Evolutionary conservation across 1,140 invertebrate genomes (phyloP), one percentile per base, ranked within the genome.

Genomic region (Mya arenaria): DNA sequence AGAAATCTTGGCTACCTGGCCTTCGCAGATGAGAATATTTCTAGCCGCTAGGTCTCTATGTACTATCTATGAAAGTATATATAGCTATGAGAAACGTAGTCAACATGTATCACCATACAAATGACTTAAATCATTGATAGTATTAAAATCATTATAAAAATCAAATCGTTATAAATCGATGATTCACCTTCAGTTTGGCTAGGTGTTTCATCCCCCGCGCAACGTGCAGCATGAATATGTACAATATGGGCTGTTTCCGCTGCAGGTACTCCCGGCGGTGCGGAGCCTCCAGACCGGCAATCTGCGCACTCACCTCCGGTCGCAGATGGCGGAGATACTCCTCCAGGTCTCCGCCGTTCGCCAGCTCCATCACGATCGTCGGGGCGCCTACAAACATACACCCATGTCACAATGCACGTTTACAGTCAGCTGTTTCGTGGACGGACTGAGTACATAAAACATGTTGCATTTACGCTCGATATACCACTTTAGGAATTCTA

Each of bases 21-120:
- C 96, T 86, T 97, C 96, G 75, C 96, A 96, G 4, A 99, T 97
- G 0, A 99, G 94, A 10, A 99, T 96, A 92, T 99, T 99, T 62
- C 98, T 94, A 0, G 98, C 98, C 0, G 98, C 98, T 85, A 99
- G 94, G 93, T 99, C 98, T 71, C 98, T 95, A 92, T 99, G 98
- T 55, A 99, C 84, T 89, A 97, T 98, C 95, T 97, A 90, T 1
- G 62, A 41, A 4, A 60, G 6, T 6, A 58, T 8, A 6, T 58
- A 8, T 8, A 58, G 6, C 8, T 6, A 6, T 8, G n/a, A n/a
- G 6, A 5, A 58, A n/a, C 6, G n/a, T 8, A 58, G n/a, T 58
- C 6, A 23, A n/a, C 4, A 58, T 5, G 6, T n/a, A 28, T 8
- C n/a, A n/a, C 8, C n/a, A 8, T 23, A 58, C n/a, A 58, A 58